These are phyloP conservation scores for Archaeoteleia sp. DNA, from an alignment of 2,888 invertebrate genomes.

Conservation along the genomic window DNA sequence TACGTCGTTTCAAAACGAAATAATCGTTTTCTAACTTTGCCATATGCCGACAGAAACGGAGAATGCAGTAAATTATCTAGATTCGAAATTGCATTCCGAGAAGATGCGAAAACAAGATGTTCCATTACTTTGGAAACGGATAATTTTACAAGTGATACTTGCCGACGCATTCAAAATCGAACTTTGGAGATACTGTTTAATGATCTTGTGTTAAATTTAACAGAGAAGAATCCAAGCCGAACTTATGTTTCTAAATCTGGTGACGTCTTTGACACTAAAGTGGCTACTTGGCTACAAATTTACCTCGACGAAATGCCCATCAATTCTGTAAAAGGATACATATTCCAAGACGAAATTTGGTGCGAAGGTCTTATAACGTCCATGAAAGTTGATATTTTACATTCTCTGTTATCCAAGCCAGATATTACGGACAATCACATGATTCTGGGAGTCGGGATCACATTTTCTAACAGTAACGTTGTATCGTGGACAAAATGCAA, in stretches of 20 bases:
- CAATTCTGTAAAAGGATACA: conserved; percentile 59
- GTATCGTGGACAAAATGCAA: conserved; percentile 65
- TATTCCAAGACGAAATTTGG: conserved; percentile 58
- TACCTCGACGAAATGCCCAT: conserved; percentile 69
- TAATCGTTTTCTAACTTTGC: conserved; percentile 66
- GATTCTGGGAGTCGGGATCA: conserved; percentile 64
- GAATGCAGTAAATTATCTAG: conserved; percentile 61
- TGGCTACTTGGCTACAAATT: conserved; percentile 76
- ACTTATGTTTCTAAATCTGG: conserved; percentile 76
- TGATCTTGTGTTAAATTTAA: conserved; percentile 63
- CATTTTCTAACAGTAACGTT: conserved; percentile 63
- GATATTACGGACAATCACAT: conserved; percentile 63
- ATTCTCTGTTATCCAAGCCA: conserved; percentile 64
- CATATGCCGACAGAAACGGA: conserved; percentile 61
- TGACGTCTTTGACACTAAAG: conserved; percentile 73
- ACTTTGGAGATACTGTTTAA: conserved; percentile 63
- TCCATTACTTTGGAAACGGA: conserved; percentile 56
- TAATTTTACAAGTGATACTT: conserved; percentile 66
- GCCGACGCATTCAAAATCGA: conserved; percentile 66
- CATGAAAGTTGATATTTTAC: conserved; percentile 65
- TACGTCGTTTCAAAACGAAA: conserved; percentile 59
- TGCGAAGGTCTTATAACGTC: conserved; percentile 70
- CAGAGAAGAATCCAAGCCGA: conserved; percentile 60
- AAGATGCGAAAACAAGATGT: conserved; percentile 67
- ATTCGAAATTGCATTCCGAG: conserved; percentile 66